phyloP scores from a whole-genome alignment of 2,113 vertebrate species.

The Xenopus laevis region DNA sequence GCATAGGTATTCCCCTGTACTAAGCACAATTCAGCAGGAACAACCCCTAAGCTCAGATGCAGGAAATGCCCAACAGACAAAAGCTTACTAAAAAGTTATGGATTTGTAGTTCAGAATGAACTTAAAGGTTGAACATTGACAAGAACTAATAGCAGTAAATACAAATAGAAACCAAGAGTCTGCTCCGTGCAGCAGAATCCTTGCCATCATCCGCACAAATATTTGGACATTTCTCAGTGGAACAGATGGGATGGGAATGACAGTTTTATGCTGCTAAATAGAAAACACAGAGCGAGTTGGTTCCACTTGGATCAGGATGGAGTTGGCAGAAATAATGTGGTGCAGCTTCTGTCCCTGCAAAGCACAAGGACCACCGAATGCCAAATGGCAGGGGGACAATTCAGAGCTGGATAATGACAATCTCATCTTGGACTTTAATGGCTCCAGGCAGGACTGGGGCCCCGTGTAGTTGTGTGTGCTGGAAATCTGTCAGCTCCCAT shows the following conservation, averaged over 20 bases:
- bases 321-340: constrained; percentile 9
- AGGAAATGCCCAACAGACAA: no score
- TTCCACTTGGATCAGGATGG: constrained; percentile 34
- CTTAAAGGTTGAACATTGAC: no score
- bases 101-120: no score
- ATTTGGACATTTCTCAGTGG: constrained; percentile 30
- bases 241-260: constrained; percentile 22
- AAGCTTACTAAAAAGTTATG: no score
- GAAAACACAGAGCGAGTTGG: constrained; percentile 26
- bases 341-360: constrained; percentile 25
- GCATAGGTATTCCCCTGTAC: no score
- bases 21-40: no score
- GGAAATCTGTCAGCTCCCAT: no score
- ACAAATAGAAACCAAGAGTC: not conserved
- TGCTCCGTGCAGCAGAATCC: not conserved
- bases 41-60: no score
- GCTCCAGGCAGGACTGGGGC: not conserved
- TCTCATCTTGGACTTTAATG: constrained; percentile 2
- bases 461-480: no score
- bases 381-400: constrained; percentile 19
- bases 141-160: not conserved
- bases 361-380: constrained; percentile 9
- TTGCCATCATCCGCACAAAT: not conserved
- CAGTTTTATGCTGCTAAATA: constrained; percentile 20
- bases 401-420: not conserved